These are phyloP conservation scores for Vidua chalybeata DNA, from an alignment of 2,113 vertebrate genomes.

Conservation along the genomic window DNA sequence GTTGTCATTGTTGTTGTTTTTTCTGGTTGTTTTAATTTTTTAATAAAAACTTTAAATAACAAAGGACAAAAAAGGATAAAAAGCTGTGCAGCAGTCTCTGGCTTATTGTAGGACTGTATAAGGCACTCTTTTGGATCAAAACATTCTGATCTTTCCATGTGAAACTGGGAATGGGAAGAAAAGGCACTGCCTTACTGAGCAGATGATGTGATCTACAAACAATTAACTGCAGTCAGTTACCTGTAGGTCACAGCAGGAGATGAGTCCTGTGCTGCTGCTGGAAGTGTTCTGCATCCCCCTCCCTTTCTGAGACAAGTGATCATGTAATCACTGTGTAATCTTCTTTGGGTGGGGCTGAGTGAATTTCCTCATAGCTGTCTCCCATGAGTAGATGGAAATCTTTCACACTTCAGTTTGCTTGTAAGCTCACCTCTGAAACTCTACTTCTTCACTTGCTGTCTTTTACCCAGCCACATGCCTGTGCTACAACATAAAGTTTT, in stretches of 20 bases:
- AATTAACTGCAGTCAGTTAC: background rate
- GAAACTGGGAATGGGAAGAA: background rate
- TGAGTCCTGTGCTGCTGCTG: background rate
- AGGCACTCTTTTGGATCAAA: background rate
- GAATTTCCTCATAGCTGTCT: background rate
- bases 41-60: background rate
- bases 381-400: background rate
- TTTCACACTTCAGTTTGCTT: background rate
- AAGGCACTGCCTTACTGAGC: background rate
- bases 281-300: background rate
- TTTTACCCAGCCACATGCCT: background rate
- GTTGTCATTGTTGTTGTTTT: background rate
- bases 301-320: background rate
- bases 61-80: accelerated
- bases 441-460: background rate
- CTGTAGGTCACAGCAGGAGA: background rate
- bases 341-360: background rate
- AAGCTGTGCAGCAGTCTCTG: background rate
- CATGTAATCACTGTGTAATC: background rate
- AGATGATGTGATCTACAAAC: background rate
- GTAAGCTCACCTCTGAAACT: background rate
- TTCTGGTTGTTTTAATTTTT: background rate
- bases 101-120: background rate
- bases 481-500: background rate
- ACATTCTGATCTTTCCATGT: background rate